These are phyloP conservation scores for Psilopogon haemacephalus DNA, from an alignment of 2,113 vertebrate species.

Conservation along the genomic window DNA sequence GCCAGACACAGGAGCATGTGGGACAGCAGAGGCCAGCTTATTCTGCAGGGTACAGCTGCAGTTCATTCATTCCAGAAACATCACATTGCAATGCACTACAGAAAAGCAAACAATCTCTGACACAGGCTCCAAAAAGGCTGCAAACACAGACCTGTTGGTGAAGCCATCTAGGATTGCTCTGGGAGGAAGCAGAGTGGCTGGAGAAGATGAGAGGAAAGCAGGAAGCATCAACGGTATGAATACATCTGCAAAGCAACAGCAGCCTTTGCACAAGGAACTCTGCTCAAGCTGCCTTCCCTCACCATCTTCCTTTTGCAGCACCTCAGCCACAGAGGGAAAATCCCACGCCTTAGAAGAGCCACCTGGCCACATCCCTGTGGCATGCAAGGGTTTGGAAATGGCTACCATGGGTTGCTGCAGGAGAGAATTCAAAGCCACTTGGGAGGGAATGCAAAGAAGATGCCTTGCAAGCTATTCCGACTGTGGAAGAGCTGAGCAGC, in stretches of 20 bases:
- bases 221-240: neutral
- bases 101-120: neutral
- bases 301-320: neutral
- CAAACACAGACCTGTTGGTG: neutral
- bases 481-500: neutral
- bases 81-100: neutral
- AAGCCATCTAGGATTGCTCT: neutral
- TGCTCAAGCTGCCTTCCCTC: neutral
- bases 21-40: neutral
- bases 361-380: neutral
- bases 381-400: neutral
- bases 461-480: neutral
- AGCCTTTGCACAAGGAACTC: neutral
- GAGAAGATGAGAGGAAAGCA: neutral
- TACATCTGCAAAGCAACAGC: neutral
- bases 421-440: neutral
- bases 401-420: neutral
- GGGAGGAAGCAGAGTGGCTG: neutral
- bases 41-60: neutral
- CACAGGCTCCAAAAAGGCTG: neutral
- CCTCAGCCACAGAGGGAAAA: neutral
- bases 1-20: neutral
- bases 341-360: neutral
- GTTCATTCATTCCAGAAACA: slow-evolving; percentile 21
- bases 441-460: neutral